phyloP scores from a whole-genome alignment of 2,113 vertebrate genomes.

The Phalacrocorax aristotelis region DNA sequence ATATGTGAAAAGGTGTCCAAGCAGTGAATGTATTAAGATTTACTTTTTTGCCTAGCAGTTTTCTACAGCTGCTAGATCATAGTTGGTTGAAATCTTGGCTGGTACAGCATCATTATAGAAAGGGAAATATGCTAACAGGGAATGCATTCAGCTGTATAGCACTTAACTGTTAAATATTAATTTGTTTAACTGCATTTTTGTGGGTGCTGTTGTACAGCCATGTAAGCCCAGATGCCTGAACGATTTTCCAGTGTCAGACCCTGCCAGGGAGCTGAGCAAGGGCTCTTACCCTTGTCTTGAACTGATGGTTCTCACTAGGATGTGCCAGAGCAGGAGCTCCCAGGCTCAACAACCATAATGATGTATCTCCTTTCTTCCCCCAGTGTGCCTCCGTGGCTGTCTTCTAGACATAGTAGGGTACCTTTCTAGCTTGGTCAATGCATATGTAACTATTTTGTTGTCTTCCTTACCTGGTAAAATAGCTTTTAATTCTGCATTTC shows the following conservation, averaged over 20 bases:
- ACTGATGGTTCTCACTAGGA: not conserved
- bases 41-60: not conserved
- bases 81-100: not conserved
- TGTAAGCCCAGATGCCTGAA: not conserved
- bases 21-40: slow-evolving; percentile 43
- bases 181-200: not conserved
- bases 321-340: not conserved
- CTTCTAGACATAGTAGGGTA: not conserved
- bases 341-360: not conserved
- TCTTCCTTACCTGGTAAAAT: not conserved
- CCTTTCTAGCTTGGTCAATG: not conserved
- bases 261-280: not conserved
- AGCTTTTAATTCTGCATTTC: not conserved
- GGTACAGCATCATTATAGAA: not conserved
- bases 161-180: not conserved
- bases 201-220: not conserved
- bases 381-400: not conserved
- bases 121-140: not conserved
- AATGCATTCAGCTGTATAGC: not conserved
- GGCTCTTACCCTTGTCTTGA: not conserved
- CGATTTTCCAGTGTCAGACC: not conserved
- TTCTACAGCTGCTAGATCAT: slow-evolving; percentile 6
- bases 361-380: not conserved
- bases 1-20: slow-evolving; percentile 48
- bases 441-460: not conserved